These are phyloP conservation scores for Cyclophora punctaria DNA, from an alignment of 2,888 invertebrate species.

Conservation along the genomic window DNA sequence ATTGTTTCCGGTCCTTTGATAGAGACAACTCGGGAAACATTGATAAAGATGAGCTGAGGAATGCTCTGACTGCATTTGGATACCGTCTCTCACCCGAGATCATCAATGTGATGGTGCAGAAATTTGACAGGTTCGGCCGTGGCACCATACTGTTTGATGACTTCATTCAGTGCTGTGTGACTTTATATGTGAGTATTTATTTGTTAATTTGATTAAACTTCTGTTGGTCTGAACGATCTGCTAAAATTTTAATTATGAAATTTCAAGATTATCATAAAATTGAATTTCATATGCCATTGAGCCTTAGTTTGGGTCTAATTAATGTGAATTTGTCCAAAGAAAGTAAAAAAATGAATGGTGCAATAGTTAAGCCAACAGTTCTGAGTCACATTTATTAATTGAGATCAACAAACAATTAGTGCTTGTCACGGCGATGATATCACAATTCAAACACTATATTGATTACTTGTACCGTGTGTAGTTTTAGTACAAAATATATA, in stretches of 20 bases:
- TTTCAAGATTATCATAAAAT: no score
- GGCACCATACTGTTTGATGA: slow-evolving; percentile 97
- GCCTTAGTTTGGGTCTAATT: no score
- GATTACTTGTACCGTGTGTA: neutral
- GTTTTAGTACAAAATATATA: neutral
- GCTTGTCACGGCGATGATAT: no score
- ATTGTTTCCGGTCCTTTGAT: slow-evolving; percentile 95
- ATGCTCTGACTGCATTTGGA: slow-evolving; percentile 92
- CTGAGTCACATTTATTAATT: no score
- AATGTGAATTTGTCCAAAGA: no score
- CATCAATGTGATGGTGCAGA: slow-evolving; percentile 86
- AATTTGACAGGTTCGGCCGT: slow-evolving; percentile 94
- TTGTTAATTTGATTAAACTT: no score
- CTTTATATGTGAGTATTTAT: slow-evolving; percentile 86
- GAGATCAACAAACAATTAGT: no score
- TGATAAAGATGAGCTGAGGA: slow-evolving; percentile 91
- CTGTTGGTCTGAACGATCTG: no score
- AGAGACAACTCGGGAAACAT: slow-evolving; percentile 94
- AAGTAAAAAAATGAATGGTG: no score
- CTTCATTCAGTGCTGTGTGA: slow-evolving; percentile 97
- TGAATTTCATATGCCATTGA: no score
- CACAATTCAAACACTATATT: neutral
- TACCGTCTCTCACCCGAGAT: slow-evolving; percentile 89
- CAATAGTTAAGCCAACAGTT: no score
- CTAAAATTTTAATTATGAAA: no score